Evolutionary conservation across 1,140 invertebrate species (phyloP).

Genomic region (Drosophila miranda): DNA sequence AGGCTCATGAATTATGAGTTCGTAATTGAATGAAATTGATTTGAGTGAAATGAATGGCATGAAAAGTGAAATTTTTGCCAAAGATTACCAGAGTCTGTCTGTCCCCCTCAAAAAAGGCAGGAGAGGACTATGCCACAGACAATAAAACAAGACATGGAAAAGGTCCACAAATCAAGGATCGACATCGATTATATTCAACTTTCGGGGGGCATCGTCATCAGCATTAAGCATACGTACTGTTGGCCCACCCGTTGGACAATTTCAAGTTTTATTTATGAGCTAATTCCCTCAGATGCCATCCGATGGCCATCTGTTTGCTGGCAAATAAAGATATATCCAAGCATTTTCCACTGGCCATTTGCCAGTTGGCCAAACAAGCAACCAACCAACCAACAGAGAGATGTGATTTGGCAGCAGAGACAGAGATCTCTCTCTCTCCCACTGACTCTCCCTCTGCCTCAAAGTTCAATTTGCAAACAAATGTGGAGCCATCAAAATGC

Average conservation of each 20-base stretch:
- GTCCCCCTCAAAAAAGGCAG: no score
- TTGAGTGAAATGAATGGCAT: conserved; percentile 10
- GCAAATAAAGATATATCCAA: conserved; percentile 43
- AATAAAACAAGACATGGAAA: no score
- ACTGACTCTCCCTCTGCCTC: conserved; percentile 52
- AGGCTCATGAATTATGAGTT: conserved; percentile 41
- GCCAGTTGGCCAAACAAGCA: conserved; percentile 50
- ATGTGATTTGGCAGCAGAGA: conserved; percentile 62
- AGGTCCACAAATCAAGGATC: not conserved
- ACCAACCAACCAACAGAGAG: conserved; percentile 29
- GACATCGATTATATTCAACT: not conserved
- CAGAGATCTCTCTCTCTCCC: conserved; percentile 35
- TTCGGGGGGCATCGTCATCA: conserved; percentile 4
- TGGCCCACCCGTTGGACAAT: not conserved
- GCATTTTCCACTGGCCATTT: conserved; percentile 50
- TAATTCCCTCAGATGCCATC: conserved; percentile 33
- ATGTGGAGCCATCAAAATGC: conserved; percentile 58
- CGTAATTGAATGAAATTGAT: conserved; percentile 42
- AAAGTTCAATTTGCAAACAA: conserved; percentile 73
- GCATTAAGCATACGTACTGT: conserved; percentile 25
- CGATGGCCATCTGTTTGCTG: conserved; percentile 41
- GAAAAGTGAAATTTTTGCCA: conserved; percentile 27
- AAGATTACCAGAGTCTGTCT: not conserved
- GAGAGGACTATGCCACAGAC: not conserved
- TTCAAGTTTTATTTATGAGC: conserved; percentile 55